Percentiles rank a stretch among this genome's conserved stretches.
Evolutionary conservation across 1,140 invertebrate species (phyloP).

Genomic region (Drosophila arizonae): DNA sequence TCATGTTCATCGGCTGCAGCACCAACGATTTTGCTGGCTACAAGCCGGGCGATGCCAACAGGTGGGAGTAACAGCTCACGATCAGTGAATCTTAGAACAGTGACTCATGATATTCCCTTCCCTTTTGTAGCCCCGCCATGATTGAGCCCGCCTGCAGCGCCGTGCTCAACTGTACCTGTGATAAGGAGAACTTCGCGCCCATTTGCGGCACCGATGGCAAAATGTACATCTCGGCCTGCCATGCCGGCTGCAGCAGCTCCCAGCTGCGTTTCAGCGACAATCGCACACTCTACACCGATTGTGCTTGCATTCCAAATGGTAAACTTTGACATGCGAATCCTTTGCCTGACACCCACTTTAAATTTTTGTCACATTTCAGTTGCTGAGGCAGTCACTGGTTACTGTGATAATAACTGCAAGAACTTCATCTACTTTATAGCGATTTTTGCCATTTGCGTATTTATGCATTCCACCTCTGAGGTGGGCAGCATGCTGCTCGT

Average conservation of each 20-base stretch:
- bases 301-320: conserved; percentile 87
- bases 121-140: conserved; percentile 53
- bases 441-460: conserved; percentile 93
- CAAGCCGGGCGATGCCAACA: conserved; percentile 53
- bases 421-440: conserved; percentile 93
- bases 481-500: conserved; percentile 95
- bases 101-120: not conserved
- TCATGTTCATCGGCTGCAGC: conserved; percentile 95
- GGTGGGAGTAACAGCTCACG: conserved; percentile 39
- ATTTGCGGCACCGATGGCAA: conserved; percentile 91
- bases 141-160: conserved; percentile 86
- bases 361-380: conserved; percentile 15
- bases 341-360: not conserved
- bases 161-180: conserved; percentile 87
- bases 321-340: not conserved
- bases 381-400: conserved; percentile 86
- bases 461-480: conserved; percentile 95
- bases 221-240: conserved; percentile 94
- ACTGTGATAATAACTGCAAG: conserved; percentile 90
- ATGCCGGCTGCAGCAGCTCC: conserved; percentile 91
- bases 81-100: not conserved
- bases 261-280: conserved; percentile 76
- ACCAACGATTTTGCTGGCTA: conserved; percentile 92
- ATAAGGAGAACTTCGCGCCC: conserved; percentile 90
- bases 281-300: conserved; percentile 90